These are phyloP conservation scores for Ethmia dodecea DNA, from an alignment of 2,888 invertebrate species.

Conservation along the genomic window DNA sequence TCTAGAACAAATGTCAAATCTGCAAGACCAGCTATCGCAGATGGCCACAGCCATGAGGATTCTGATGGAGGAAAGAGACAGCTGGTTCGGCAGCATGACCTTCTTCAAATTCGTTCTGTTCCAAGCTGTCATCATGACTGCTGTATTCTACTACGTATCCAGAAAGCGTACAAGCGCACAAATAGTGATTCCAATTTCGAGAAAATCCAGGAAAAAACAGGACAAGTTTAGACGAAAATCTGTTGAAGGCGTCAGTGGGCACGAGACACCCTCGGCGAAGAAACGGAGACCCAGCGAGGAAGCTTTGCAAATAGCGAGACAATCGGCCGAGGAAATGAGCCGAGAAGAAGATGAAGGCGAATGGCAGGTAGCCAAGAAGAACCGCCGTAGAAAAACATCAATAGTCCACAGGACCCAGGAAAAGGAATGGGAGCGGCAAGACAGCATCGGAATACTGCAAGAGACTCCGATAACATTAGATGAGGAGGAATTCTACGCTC, in stretches of 20 bases:
- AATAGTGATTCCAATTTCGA: conserved; percentile 42
- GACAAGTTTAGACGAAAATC: conserved; percentile 78
- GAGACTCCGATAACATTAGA: conserved; percentile 76
- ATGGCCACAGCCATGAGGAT: conserved; percentile 79
- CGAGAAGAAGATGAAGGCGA: conserved; percentile 64
- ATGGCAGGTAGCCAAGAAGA: conserved; percentile 67
- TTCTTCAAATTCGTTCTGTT: conserved; percentile 74
- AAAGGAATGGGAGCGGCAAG: conserved; percentile 50
- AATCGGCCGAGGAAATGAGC: conserved; percentile 76
- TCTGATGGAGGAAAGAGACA: conserved; percentile 79
- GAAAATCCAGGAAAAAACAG: conserved; percentile 51
- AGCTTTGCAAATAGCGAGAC: conserved; percentile 79
- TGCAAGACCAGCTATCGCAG: conserved; percentile 81
- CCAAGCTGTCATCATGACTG: conserved; percentile 65
- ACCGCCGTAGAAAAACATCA: conserved; percentile 67
- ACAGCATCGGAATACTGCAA: conserved; percentile 52
- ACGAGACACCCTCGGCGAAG: conserved; percentile 71
- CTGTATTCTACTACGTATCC: conserved; percentile 71
- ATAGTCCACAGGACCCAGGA: conserved; percentile 58
- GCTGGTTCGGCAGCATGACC: conserved; percentile 79
- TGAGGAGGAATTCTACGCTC: conserved; percentile 75
- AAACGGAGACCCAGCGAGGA: conserved; percentile 87
- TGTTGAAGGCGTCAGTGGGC: conserved; percentile 79
- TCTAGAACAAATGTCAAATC: conserved; percentile 84
- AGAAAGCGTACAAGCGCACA: conserved; percentile 54